Evolutionary conservation across 2,113 vertebrate species (phyloP).

Genomic region (Jaculus jaculus): DNA sequence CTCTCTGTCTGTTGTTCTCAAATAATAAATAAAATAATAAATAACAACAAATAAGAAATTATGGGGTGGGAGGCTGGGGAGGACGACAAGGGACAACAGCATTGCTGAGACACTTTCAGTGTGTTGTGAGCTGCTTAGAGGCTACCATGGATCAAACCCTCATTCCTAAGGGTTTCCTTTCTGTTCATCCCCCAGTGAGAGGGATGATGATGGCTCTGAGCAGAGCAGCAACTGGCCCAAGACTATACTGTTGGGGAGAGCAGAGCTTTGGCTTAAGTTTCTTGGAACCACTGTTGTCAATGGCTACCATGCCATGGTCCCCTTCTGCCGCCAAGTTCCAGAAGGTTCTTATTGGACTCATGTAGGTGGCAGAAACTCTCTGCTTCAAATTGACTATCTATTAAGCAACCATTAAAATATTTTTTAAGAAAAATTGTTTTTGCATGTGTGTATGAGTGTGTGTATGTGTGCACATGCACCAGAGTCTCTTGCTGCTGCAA

Average conservation of each 20-base stretch:
- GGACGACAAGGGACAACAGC: neutral
- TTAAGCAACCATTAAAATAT: neutral
- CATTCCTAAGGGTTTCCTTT: neutral
- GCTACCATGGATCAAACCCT: neutral
- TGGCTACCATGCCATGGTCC: neutral
- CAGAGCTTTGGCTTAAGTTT: neutral
- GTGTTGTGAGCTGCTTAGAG: neutral
- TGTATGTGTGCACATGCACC: too few species aligned
- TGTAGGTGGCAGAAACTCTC: neutral
- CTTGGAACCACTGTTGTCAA: neutral
- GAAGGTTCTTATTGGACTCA: neutral
- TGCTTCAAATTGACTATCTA: neutral
- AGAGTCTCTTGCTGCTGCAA: too few species aligned
- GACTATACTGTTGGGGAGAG: neutral
- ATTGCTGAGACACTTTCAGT: neutral
- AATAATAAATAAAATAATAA: too few species aligned
- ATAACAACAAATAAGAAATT: too few species aligned
- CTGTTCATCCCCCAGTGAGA: neutral
- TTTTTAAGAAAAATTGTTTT: neutral
- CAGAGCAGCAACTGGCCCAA: neutral
- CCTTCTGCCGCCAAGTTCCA: neutral
- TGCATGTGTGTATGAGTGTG: too few species aligned
- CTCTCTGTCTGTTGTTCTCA: too few species aligned
- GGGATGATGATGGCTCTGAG: neutral
- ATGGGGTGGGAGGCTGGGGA: too few species aligned